Conservation (phyloP, 2,888 invertebrate genomes). For the Lymantria monacha region DNA sequence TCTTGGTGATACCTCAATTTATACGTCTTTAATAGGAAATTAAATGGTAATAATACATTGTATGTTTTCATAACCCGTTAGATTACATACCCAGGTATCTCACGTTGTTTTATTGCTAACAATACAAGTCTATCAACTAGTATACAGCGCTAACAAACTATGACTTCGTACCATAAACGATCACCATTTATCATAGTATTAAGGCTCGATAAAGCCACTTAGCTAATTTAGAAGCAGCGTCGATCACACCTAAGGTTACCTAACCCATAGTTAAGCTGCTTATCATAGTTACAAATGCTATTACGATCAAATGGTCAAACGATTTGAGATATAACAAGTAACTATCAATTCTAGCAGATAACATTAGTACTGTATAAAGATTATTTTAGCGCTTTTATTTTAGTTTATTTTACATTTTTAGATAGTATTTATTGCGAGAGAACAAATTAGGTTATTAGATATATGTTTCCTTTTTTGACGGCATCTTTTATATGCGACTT, state of each 20-base stretch:
- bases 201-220: constrained; percentile 57
- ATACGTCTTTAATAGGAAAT: too few species aligned
- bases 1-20: too few species aligned
- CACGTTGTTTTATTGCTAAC: background rate
- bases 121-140: background rate
- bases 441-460: too few species aligned
- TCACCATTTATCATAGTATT: constrained; percentile 47
- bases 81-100: too few species aligned
- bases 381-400: too few species aligned
- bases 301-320: constrained; percentile 13
- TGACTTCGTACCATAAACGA: constrained; percentile 27
- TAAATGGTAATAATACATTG: too few species aligned
- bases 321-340: constrained; percentile 29
- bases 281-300: constrained; percentile 33
- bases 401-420: too few species aligned
- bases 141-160: background rate
- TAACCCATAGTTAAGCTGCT: constrained; percentile 48
- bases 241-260: constrained; percentile 51
- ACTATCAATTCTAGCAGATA: constrained; percentile 12
- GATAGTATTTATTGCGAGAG: too few species aligned
- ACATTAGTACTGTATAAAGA: too few species aligned
- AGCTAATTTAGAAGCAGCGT: constrained; percentile 52
- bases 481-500: too few species aligned
- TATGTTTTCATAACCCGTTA: too few species aligned
- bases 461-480: too few species aligned